Conservation (phyloP, 2,797 vertebrate species). For the Argya squamiceps region DNA sequence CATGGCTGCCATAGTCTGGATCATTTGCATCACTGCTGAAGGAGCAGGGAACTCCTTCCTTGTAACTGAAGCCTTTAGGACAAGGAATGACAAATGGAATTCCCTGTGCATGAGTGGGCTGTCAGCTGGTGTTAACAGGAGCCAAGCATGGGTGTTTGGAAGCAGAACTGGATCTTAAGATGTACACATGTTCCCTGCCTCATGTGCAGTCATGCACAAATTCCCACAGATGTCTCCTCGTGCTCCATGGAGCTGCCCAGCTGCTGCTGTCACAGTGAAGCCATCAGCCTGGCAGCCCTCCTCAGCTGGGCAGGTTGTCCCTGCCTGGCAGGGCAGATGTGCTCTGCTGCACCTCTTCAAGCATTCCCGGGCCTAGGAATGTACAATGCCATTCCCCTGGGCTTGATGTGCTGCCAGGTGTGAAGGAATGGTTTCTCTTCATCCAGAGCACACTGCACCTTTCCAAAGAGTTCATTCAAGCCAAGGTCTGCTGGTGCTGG, state of each 20-base stretch:
- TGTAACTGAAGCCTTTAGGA: not conserved
- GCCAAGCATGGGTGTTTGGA: not conserved
- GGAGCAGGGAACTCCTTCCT: not conserved
- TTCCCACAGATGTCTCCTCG: not conserved
- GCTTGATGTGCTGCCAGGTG: not conserved
- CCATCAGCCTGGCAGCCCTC: not conserved
- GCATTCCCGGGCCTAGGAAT: not conserved
- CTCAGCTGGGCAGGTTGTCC: not conserved
- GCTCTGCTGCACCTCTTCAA: not conserved
- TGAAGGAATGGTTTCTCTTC: not conserved
- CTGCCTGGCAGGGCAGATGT: not conserved
- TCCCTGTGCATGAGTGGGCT: not conserved
- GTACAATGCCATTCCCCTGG: not conserved
- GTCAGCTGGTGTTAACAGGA: conserved; percentile 30
- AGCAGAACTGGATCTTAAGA: not conserved
- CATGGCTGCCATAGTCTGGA: not conserved
- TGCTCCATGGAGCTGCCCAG: not conserved
- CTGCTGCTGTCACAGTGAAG: not conserved
- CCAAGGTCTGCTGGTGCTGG: not conserved
- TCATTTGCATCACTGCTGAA: not conserved
- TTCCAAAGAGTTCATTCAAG: not conserved
- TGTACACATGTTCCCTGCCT: not conserved
- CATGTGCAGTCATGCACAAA: not conserved
- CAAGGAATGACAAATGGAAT: conserved; percentile 31
- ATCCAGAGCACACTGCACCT: not conserved